A percentile compares a stretch with the other conserved stretches of the same genome.
These are phyloP conservation scores for Eucriotettix oculatus DNA, from an alignment of 2,888 invertebrate species.

Conservation along the genomic window DNA sequence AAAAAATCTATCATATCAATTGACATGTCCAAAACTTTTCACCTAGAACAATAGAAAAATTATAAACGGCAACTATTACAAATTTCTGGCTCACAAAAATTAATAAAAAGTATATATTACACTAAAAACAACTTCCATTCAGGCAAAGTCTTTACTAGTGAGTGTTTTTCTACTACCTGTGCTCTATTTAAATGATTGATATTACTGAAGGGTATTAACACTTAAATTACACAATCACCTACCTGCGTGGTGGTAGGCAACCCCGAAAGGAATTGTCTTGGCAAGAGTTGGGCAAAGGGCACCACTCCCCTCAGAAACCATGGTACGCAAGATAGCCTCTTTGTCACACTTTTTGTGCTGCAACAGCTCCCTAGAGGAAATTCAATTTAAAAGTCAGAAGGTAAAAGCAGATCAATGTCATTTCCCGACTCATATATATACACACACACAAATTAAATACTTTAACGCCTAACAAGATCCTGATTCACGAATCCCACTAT, in stretches of 20 bases:
- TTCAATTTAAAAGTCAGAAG: background rate
- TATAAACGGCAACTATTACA: no score
- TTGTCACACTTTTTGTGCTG: slow-evolving; percentile 41
- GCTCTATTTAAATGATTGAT: no score
- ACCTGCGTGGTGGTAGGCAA: slow-evolving; percentile 86
- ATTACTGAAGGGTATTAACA: no score
- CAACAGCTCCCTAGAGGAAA: slow-evolving; percentile 30
- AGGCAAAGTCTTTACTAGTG: no score
- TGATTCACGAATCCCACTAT: background rate
- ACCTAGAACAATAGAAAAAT: no score
- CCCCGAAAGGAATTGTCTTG: slow-evolving; percentile 55
- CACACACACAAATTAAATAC: background rate
- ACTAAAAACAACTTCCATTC: no score
- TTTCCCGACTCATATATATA: background rate
- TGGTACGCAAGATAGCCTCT: slow-evolving; percentile 37
- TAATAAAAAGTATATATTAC: no score
- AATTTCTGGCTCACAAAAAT: no score
- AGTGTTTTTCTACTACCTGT: no score
- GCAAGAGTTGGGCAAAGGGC: slow-evolving; percentile 47
- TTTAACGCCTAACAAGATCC: background rate
- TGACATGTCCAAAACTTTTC: no score
- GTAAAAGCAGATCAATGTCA: background rate
- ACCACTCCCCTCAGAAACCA: slow-evolving; percentile 47
- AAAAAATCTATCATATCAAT: no score
- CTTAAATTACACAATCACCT: background rate